Evolutionary conservation across 2,888 invertebrate species (phyloP).

Genomic region (Erebia ligea): DNA sequence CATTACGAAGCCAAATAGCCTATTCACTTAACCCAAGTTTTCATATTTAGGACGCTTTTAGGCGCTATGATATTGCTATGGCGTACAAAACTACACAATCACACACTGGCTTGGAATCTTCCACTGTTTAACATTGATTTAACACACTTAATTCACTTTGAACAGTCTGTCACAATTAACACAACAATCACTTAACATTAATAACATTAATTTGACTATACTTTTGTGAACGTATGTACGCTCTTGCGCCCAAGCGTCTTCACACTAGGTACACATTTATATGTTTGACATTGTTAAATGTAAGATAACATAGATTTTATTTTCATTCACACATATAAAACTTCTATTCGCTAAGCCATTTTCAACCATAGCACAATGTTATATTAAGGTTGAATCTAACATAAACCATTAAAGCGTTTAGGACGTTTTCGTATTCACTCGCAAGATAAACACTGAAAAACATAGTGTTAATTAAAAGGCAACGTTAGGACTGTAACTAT

Average conservation of each 20-base stretch:
- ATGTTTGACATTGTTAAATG: conserved; percentile 79
- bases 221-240: conserved; percentile 29
- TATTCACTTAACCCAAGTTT: conserved; percentile 6
- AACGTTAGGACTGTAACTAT: conserved; percentile 45
- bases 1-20: conserved; percentile 9
- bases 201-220: conserved; percentile 23
- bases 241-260: conserved; percentile 43
- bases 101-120: conserved; percentile 8
- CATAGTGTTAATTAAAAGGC: conserved; percentile 48
- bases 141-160: not conserved
- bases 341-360: conserved; percentile 41
- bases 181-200: conserved; percentile 17
- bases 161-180: conserved; percentile 2
- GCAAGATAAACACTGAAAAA: conserved; percentile 73
- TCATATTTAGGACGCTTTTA: conserved; percentile 14
- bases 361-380: conserved; percentile 28
- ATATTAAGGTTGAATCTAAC: conserved; percentile 45
- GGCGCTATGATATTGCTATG: not conserved
- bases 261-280: conserved; percentile 56
- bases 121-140: conserved; percentile 4
- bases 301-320: conserved; percentile 67
- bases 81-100: not conserved
- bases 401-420: conserved; percentile 39
- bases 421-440: conserved; percentile 44
- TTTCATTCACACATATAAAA: conserved; percentile 23